Evolutionary conservation across 2,797 vertebrate species (phyloP).

Genomic region (Mormyrus hasselquistii): DNA sequence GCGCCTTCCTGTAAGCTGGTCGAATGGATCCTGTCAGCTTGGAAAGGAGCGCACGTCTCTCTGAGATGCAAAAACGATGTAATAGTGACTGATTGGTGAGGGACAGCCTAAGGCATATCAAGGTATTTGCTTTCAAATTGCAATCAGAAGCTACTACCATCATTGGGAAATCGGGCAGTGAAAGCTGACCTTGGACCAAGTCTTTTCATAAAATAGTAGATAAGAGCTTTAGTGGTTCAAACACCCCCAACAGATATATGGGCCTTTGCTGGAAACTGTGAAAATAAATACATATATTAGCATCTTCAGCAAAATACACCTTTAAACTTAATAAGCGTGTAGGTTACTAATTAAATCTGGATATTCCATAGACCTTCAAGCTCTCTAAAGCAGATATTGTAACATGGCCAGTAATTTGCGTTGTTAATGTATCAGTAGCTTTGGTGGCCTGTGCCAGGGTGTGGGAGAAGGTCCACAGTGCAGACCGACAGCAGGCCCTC

Average conservation of each 20-base stretch:
- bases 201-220: neutral
- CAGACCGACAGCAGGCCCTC: neutral
- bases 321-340: neutral
- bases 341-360: neutral
- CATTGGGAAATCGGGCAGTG: neutral
- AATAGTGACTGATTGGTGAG: neutral
- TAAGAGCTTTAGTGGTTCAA: neutral
- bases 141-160: neutral
- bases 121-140: slow-evolving; percentile 10
- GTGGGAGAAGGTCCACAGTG: neutral
- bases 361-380: neutral
- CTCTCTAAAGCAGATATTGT: neutral
- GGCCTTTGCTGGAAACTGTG: neutral
- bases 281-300: neutral
- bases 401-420: neutral
- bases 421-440: neutral
- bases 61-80: neutral
- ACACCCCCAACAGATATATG: neutral
- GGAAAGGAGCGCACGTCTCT: neutral
- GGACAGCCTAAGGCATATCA: neutral
- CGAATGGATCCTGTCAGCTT: neutral
- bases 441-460: neutral
- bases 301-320: neutral
- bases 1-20: neutral
- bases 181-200: neutral